Percentiles rank a stretch among this genome's conserved stretches.
These are phyloP conservation scores for Eremophila alpestris DNA, from an alignment of 2,797 vertebrate genomes.

Conservation along the genomic window DNA sequence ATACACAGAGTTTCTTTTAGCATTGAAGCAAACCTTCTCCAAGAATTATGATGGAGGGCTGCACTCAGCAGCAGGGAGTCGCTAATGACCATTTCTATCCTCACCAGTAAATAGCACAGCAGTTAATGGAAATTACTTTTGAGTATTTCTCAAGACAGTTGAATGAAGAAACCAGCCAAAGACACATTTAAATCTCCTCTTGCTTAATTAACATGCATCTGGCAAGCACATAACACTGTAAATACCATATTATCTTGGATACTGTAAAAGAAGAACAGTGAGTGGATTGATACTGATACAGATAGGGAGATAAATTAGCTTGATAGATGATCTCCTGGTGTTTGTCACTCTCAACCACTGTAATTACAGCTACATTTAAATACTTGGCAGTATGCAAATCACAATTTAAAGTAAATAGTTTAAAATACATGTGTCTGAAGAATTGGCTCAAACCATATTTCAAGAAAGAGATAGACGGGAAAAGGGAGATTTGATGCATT, in stretches of 20 bases:
- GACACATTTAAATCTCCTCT: not conserved
- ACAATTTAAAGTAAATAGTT: slow-evolving; percentile 18
- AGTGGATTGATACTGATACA: slow-evolving; percentile 14
- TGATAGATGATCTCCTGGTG: slow-evolving; percentile 4
- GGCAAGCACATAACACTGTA: not conserved
- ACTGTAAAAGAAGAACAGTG: not conserved
- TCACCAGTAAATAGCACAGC: slow-evolving; percentile 18
- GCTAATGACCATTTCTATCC: slow-evolving; percentile 23
- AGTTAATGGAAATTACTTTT: slow-evolving; percentile 43
- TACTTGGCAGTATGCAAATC: not conserved
- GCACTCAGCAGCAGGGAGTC: slow-evolving; percentile 12
- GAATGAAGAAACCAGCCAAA: slow-evolving; percentile 21
- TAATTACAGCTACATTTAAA: slow-evolving; percentile 9
- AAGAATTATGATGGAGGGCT: not conserved
- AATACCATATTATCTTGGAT: not conserved
- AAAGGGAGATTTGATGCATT: not conserved
- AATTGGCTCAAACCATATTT: not conserved
- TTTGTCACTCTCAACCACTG: not conserved
- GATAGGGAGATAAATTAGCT: slow-evolving; percentile 42
- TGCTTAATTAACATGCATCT: slow-evolving; percentile 36
- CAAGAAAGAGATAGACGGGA: not conserved
- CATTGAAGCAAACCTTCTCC: not conserved
- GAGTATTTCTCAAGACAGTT: slow-evolving; percentile 12
- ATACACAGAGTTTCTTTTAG: not conserved
- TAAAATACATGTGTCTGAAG: not conserved